Base-by-base conservation (phyloP, 2,797 vertebrate species). In the Propithecus perrieri region DNA sequence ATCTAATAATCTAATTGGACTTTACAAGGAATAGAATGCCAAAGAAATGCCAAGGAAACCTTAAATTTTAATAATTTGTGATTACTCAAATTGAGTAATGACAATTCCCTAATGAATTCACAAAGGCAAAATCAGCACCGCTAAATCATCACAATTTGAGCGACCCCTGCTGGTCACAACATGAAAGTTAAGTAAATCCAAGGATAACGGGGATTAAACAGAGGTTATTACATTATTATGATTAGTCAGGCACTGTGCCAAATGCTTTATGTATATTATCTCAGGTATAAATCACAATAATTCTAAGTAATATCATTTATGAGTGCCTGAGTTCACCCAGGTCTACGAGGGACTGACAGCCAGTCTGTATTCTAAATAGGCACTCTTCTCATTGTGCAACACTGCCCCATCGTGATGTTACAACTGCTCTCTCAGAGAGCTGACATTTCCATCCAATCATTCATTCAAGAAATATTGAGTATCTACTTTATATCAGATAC, bases 151-250 rank as follows among this genome's bases (percentile, higher is more conserved):
- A 91, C 35, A 50, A 63, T 26, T 46, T 48, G 78, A 86, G 92
- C 11, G 71, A 22, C 86, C 93, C 55, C 97, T 97, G 95, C 69
- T 96, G 96, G 96, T 61, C 65, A 55, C 20, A 85, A 43, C 15
- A 26, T 24, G 22, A 81, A 86, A 92, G 71, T 50, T 30, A 69
- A 91, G 38, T 41, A 55, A 76, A 69, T 13, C 59, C n/a, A 67
- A 57, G 18, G 46, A 43, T 41, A 57, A 18, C 2, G 9, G 38
- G 41, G 24, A 30, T 91, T 55, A 46, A 65, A 48, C 6, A 17
- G 38, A 71, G 43, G 10, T 78, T 71, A 12, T 46, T 6, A 22
- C 20, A 55, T 30, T n/a, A 46, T 22, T 35, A 41, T 15, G 33
- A 55, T 61, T 30, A 81, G 14, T 43, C 24, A 43, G 65, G 69